These are phyloP conservation scores for Petroica traversi DNA, from an alignment of 2,113 vertebrate genomes.

Conservation along the genomic window DNA sequence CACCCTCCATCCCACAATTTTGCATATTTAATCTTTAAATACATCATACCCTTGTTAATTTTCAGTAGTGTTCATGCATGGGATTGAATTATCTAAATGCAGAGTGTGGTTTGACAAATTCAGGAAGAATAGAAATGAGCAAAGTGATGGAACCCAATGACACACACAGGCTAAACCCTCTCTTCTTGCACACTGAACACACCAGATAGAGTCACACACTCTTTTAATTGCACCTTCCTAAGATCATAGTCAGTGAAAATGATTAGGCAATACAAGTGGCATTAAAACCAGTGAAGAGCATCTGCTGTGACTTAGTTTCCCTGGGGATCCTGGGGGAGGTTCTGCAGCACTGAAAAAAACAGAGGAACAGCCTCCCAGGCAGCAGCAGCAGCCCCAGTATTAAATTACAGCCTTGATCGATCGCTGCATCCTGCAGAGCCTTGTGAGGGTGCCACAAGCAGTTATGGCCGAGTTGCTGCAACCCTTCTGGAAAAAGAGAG, in stretches of 20 bases:
- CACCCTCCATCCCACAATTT: accelerated
- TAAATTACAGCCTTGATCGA: background rate
- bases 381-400: background rate
- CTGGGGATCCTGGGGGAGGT: background rate
- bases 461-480: background rate
- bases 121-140: background rate
- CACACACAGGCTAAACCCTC: background rate
- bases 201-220: background rate
- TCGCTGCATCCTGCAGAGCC: background rate
- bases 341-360: background rate
- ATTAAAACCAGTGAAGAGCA: background rate
- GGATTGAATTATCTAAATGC: background rate
- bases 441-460: background rate
- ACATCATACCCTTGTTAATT: background rate
- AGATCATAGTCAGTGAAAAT: background rate
- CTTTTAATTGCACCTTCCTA: background rate
- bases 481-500: background rate
- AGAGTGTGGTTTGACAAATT: background rate
- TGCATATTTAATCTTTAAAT: background rate
- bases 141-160: background rate
- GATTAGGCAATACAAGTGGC: background rate
- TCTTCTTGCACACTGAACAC: background rate
- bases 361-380: background rate
- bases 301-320: background rate
- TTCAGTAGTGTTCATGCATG: background rate